phyloP scores from a whole-genome alignment of 2,888 invertebrate species.

The Sipha maydis region DNA sequence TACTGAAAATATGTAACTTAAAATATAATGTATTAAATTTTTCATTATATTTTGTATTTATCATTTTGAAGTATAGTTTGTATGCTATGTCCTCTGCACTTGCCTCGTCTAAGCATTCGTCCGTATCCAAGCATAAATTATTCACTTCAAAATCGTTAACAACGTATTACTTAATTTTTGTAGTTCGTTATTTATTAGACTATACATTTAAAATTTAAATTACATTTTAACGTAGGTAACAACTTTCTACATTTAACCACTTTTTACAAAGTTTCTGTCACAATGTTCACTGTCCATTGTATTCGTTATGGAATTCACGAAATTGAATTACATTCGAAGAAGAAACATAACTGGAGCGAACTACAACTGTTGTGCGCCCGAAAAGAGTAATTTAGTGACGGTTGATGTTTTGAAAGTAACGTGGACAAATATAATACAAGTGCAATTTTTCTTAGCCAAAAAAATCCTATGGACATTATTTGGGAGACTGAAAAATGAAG shows the following conservation, averaged over 20 bases:
- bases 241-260: not conserved
- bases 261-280: not conserved
- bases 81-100: not conserved
- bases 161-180: not conserved
- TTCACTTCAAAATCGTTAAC: not conserved
- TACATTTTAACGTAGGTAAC: not conserved
- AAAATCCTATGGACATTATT: too few species aligned
- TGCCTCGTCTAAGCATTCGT: too few species aligned
- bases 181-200: not conserved
- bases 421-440: not conserved
- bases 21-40: not conserved
- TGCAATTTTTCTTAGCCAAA: not conserved
- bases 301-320: not conserved
- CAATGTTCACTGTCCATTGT: not conserved
- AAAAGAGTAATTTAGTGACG: not conserved
- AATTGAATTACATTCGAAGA: not conserved
- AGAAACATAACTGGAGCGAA: not conserved
- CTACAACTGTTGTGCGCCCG: not conserved
- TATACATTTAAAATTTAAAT: not conserved
- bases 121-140: not conserved
- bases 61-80: not conserved
- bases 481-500: too few species aligned
- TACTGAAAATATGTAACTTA: not conserved
- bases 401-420: not conserved
- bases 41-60: not conserved